Base-by-base conservation (phyloP, 2,888 invertebrate genomes). In the Pristionchus exspectatus region DNA sequence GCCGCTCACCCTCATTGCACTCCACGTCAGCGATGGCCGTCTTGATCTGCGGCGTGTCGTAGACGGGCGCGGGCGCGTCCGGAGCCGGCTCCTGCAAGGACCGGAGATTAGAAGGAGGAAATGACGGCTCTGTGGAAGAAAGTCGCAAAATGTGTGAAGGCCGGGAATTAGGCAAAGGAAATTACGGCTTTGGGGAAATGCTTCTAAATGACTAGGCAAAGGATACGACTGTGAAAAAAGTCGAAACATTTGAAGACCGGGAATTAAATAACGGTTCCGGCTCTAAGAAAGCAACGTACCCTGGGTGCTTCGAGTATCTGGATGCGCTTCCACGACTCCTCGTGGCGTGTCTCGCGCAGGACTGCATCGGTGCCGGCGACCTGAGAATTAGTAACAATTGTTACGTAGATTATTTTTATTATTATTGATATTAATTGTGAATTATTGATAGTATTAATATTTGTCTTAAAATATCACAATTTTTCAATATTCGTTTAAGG, bases 11-110 rank as follows among this genome's bases (percentile, higher is more conserved):
- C 90, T 94, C 94, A 77, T 92, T 91, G 90, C 93, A 93, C 93
- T 97, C 97, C 83, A 98, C 97, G 95, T 98, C 98, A 95, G 98
- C 98, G 91, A 98, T 96, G 95, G 98, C 97, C 1, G 97, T 97
- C 56, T 97, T 96, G 95, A 98, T 97, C 0, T 92, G 90, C 30
- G 94, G 94, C 33, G 92, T 91, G 54, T 94, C 94, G 90, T 93
- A 94, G 66, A 92, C 93, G 63, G 93, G 92, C 27, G 94, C 92
- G 18, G 94, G 93, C 12, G 92, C 91, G 16, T 91, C 90, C 3
- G 92, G 91, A 87, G 69, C 66, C 9, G 38, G 33, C 38, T 72
- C 81, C 81, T 81, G 50, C 63, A 63, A 63, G 38, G 38, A 24
- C 24, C 59, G 50, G 27, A 63, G 5, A 38, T 30, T 86, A 18